Conservation (phyloP, 2,113 vertebrate genomes). For the Gulo gulo region DNA sequence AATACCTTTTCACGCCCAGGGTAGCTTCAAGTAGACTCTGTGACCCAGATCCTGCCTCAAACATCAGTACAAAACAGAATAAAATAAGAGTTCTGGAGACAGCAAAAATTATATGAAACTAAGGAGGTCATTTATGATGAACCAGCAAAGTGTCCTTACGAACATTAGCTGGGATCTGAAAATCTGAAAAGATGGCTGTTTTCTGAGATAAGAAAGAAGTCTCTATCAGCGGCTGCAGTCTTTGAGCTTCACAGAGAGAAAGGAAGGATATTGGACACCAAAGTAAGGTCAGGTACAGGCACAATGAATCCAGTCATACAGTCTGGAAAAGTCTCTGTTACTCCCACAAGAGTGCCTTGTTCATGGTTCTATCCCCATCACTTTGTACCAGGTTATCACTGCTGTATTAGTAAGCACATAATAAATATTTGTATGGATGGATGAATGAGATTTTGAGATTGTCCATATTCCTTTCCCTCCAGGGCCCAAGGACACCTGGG, state of each 20-base stretch:
- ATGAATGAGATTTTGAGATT: neutral
- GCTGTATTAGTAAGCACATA: neutral
- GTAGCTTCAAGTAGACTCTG: neutral
- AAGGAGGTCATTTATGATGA: neutral
- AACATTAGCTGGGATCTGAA: neutral
- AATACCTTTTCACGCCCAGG: neutral
- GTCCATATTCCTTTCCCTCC: neutral
- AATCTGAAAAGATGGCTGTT: neutral
- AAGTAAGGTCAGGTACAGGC: neutral
- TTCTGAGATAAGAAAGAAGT: neutral
- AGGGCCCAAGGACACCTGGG: neutral
- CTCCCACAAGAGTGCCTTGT: neutral
- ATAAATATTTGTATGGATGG: neutral
- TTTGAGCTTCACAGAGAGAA: neutral
- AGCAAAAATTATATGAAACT: neutral
- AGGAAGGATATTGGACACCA: neutral
- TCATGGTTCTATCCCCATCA: neutral
- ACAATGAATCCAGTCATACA: neutral
- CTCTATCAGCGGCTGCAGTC: neutral
- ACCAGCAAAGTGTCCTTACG: neutral
- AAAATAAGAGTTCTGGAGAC: neutral
- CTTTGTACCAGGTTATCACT: neutral
- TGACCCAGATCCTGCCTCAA: neutral
- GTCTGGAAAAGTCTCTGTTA: neutral
- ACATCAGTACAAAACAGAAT: neutral